A percentile compares a stretch with the other conserved stretches of the same genome.
phyloP scores from a whole-genome alignment of 2,797 vertebrate genomes.

The Pangasius djambal region DNA sequence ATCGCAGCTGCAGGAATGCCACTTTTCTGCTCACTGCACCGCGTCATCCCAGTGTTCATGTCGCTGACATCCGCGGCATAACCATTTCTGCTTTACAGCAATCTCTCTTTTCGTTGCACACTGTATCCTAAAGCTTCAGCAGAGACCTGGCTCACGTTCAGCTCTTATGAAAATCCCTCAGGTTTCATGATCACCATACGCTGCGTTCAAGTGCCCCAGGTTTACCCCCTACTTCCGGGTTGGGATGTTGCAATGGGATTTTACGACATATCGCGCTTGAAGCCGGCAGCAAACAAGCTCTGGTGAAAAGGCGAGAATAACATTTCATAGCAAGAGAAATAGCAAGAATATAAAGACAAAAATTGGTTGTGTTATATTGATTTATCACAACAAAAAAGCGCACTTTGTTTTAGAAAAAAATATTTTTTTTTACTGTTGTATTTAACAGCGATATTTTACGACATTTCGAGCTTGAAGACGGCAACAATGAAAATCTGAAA shows the following conservation, averaged over 20 bases:
- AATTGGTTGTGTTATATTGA: background rate
- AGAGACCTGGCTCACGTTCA: background rate
- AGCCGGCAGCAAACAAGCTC: background rate
- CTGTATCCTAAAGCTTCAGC: too few species aligned
- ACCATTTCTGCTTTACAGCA: background rate
- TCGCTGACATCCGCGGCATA: background rate
- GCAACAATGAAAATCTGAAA: too few species aligned
- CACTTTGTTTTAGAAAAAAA: background rate
- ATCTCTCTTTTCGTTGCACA: too few species aligned
- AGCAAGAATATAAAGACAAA: background rate
- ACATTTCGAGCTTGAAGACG: background rate
- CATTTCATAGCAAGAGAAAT: too few species aligned
- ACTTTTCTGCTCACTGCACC: background rate
- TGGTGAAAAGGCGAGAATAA: background rate
- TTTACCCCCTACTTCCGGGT: background rate
- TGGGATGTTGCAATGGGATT: background rate
- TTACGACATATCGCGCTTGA: constrained; percentile 2
- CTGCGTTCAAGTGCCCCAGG: background rate
- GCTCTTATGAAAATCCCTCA: background rate
- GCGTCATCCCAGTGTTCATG: background rate
- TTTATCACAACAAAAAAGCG: background rate
- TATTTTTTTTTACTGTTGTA: background rate
- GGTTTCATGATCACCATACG: background rate
- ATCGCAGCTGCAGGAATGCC: background rate
- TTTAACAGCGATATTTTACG: background rate